Evolutionary conservation across 2,113 vertebrate species (phyloP), one percentile per base, ranked within the genome.

Genomic region (Aptenodytes forsteri): DNA sequence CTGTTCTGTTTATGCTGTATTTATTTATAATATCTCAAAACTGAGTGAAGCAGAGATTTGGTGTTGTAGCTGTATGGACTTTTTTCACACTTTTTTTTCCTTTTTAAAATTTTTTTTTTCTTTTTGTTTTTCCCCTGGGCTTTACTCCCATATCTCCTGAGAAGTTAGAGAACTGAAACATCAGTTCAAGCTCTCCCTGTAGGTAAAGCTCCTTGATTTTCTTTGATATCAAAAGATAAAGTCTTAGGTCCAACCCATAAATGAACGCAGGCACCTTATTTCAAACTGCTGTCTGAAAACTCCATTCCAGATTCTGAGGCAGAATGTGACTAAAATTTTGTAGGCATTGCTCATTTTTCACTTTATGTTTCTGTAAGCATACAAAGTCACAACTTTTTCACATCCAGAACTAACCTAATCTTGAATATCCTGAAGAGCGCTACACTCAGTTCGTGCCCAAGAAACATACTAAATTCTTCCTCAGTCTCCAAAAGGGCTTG

Each of bases 111-210:
- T 22, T 13, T 7, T 3, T 8, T 16, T 29, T 42, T 34, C 18
- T 7, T 75, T 44, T 38, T 18, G 7, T 6, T 11, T 19, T 29
- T 4, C 1, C 0, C 3, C 8, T 0, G 0, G 36, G 12, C 26
- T 95, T 78, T 91, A 61, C 8, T 82, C 6, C 3, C 4, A 10
- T 61, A 29, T 50, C 10, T 49, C 8, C 27, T 62, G 32, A 79
- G 23, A 85, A 87, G 9, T 62, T 21, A 75, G 17, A 38, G 72
- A 82, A 47, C 8, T 13, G 38, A 90, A 93, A 71, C 20, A 58
- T 23, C 12, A 40, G 8, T 42, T 78, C 47, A 89, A 58, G 26
- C 16, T 52, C 29, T 80, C 54, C 27, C 65, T 65, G 21, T 72
- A 58, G 3, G 23, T 42, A 70, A 80, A 80, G 5, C 6, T 65